A percentile compares a stretch with the other conserved stretches of the same genome.
phyloP scores from a whole-genome alignment of 2,113 vertebrate genomes.

The Aptenodytes forsteri region DNA sequence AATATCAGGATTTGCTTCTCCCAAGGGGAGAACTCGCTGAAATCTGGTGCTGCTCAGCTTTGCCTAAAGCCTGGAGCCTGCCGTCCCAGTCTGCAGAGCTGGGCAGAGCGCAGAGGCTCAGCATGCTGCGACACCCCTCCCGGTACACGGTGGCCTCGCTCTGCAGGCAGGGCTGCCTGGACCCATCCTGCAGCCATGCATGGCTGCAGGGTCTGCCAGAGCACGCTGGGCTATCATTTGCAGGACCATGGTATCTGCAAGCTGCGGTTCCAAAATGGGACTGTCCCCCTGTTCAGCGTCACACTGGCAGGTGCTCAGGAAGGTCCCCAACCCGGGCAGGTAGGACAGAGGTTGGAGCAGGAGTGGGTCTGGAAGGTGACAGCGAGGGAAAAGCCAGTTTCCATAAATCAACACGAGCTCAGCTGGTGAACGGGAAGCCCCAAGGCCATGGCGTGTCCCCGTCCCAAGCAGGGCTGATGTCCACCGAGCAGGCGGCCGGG shows the following conservation, averaged over 20 bases:
- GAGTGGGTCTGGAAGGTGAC: neutral
- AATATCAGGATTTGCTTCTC: neutral
- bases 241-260: neutral
- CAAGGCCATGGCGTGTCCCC: neutral
- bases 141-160: fast-evolving
- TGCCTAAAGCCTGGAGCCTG: neutral
- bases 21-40: neutral
- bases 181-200: fast-evolving
- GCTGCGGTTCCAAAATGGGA: neutral
- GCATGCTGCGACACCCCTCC: neutral
- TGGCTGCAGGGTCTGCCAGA: neutral
- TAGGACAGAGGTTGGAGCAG: neutral
- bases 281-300: fast-evolving
- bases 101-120: neutral
- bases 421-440: neutral
- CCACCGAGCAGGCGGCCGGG: fast-evolving
- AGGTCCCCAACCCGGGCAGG: neutral
- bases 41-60: neutral
- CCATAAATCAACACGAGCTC: neutral
- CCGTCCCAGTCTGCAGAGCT: fast-evolving
- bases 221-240: fast-evolving
- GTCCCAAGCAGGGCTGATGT: neutral
- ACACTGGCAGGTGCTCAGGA: neutral
- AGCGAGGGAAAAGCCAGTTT: neutral
- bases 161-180: too few relatives aligned